Evolutionary conservation across 2,113 vertebrate genomes (phyloP), one percentile per base, ranked within the genome.

Genomic region (Clarias gariepinus): DNA sequence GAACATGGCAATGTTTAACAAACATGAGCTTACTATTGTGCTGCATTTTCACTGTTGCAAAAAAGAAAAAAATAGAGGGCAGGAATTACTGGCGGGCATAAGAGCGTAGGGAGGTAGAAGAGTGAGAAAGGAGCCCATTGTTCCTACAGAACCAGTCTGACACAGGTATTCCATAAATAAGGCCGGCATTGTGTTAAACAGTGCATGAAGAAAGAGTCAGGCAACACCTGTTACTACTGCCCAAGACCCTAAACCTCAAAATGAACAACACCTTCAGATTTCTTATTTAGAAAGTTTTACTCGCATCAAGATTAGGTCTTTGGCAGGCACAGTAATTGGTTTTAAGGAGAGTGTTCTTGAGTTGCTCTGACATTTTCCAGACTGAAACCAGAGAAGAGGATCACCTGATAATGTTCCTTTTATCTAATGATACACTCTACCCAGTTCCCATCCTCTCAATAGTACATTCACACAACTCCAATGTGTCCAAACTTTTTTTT

Each of bases 141-240:
- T 95, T 94, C 92, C 88, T 73, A 84, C 90, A 90, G 91, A 90
- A 91, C 92, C 93, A 92, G 91, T 84, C 88, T 94, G 91, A 94
- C 93, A 94, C 93, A 96, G 95, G 95, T 95, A 96, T 94, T 94
- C 91, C 90, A 82, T 90, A 88, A 93, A 94, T 89, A 94, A 95
- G 90, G 94, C 83, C 52, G 1, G 87, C 92, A 93, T 94, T 95
- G 94, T 95, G 79, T 87, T 64, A 64, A 84, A 76, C 58, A 55
- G 47, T 36, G 85, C 63, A 88, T 87, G 63, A 88, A 58, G 82
- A 89, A 87, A 90, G 57, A 81, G 57, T 82, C 81, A 33, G 52
- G 10, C 81, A 73, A 91, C 94, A 94, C 90, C 93, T 94, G 93
- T 89, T 88, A 77, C 36, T 85, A 81, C 88, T 87, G 87, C 84